Conservation (phyloP, 2,797 vertebrate genomes). For the Garrulus glandarius region DNA sequence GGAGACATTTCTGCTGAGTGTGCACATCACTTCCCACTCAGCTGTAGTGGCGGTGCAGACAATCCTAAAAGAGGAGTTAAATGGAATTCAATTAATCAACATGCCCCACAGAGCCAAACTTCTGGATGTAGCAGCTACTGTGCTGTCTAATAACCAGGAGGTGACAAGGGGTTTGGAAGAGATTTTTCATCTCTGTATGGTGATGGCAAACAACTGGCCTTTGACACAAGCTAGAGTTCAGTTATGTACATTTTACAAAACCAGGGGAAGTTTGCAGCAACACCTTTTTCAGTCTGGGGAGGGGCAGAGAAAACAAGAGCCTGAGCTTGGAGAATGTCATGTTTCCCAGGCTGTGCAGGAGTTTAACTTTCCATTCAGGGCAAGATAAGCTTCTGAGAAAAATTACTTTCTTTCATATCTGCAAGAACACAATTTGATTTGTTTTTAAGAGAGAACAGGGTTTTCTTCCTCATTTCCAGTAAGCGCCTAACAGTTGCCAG, state of each 20-base stretch:
- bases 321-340: not conserved
- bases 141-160: too few species aligned
- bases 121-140: not conserved
- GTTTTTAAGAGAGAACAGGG: not conserved
- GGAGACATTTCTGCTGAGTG: not conserved
- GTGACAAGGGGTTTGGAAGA: not conserved
- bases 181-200: not conserved
- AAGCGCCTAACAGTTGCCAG: not conserved
- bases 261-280: not conserved
- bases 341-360: not conserved
- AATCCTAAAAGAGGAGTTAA: not conserved
- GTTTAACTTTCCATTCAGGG: not conserved
- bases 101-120: not conserved
- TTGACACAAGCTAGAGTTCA: not conserved
- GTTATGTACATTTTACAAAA: not conserved
- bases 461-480: not conserved
- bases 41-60: not conserved
- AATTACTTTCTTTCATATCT: not conserved
- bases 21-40: not conserved
- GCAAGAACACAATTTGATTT: not conserved
- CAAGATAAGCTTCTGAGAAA: not conserved
- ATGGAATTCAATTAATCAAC: not conserved
- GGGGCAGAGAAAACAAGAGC: not conserved
- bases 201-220: not conserved
- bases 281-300: not conserved